These are phyloP conservation scores for Acanthurus leucopareius DNA, from an alignment of 2,797 vertebrate genomes.

Conservation along the genomic window DNA sequence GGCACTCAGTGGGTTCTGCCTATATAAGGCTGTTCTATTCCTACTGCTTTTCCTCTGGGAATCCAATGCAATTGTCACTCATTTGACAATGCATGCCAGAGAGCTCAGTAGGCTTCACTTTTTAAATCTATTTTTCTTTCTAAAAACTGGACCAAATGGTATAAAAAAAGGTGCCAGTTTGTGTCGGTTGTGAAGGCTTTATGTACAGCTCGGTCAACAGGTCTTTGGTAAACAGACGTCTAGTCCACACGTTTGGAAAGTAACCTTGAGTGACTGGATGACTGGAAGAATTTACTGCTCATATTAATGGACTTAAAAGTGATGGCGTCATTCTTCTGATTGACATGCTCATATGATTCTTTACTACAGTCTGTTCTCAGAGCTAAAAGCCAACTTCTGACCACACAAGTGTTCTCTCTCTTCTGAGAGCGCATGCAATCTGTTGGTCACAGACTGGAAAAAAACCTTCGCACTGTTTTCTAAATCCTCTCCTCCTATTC, in stretches of 20 bases:
- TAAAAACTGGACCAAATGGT: neutral
- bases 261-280: slow-evolving; percentile 40
- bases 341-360: slow-evolving; percentile 64
- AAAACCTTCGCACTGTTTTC: neutral
- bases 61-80: slow-evolving; percentile 68
- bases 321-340: slow-evolving; percentile 56
- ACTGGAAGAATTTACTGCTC: slow-evolving; percentile 29
- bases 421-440: slow-evolving; percentile 9
- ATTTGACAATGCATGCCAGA: slow-evolving; percentile 67
- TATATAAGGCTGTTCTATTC: slow-evolving; percentile 84
- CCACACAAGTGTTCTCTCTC: neutral
- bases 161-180: neutral
- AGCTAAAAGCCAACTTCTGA: slow-evolving; percentile 18
- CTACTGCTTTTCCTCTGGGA: slow-evolving; percentile 75
- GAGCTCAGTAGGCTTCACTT: slow-evolving; percentile 10
- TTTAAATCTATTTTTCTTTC: neutral
- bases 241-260: slow-evolving; percentile 50
- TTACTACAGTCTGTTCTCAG: slow-evolving; percentile 33
- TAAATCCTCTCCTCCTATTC: slow-evolving; percentile 36
- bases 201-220: neutral
- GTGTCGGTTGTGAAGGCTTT: neutral
- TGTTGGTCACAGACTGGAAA: slow-evolving; percentile 22
- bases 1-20: slow-evolving; percentile 61
- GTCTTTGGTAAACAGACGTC: slow-evolving; percentile 1
- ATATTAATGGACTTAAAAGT: slow-evolving; percentile 31